Base-by-base conservation (phyloP, 2,797 vertebrate species). In the Macrochelys suwanniensis region DNA sequence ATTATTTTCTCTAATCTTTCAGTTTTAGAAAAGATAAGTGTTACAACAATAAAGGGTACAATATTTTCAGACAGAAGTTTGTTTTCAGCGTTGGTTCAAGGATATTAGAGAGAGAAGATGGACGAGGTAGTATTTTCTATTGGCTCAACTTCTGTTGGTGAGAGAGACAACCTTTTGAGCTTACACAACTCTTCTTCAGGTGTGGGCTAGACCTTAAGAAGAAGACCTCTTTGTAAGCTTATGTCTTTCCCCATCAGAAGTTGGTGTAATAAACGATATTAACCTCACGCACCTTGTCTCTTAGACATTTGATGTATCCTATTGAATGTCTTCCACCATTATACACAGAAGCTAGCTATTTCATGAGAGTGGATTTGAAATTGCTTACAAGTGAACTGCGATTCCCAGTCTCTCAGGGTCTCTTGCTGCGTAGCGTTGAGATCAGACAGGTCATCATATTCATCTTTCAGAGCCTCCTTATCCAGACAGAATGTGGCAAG, bases 401-500 rank as follows among this genome's bases (percentile, higher is more conserved):
- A 97, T 94, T 99, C 99, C 99, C 99, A 99, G 98, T 99, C 99
- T 65, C 96, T 98, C 91, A 99, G 98, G 87, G 99, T 99, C 97
- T 99, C 99, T 97, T 98, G 98, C 98, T 99, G 99, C 86, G 99
- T 98, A 93, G 98, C 94, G 47, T 98, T 99, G 94, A 99, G 99
- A 97, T 99, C 99, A 1, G 99, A 99, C 84, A 99, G 98, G 97
- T 99, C 99, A n/a, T 99, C 99, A 2, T 99, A 98, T 5, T 98
- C 98, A 13, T 99, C 99, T 87, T 98, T 99, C 98, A 99, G 98
- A 6, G 99, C 99, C 61, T 99, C 99, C 94, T 99, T 99, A 94
- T 99, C 99, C 98, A 99, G 98, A 96, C 99, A 99, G 97, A 99
- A 99, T 0, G 99, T 99, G n/a, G 99, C 99, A 90, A 99, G 98